These are phyloP conservation scores for Protosalanx chinensis DNA, from an alignment of 2,797 vertebrate species.

Conservation along the genomic window DNA sequence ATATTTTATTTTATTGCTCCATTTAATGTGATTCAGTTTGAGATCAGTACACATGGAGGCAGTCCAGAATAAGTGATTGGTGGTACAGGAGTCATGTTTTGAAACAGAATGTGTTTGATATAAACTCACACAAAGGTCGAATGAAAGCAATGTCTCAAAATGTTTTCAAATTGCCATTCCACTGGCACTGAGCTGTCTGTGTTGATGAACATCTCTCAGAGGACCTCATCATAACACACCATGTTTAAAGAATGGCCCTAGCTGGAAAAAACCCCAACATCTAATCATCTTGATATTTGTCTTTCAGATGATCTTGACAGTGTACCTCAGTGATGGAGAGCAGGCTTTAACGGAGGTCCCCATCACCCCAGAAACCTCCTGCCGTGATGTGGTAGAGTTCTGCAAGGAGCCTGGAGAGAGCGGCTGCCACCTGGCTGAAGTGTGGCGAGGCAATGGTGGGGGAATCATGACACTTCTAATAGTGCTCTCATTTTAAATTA, in stretches of 20 bases:
- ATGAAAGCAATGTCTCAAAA: too few species aligned
- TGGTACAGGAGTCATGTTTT: too few species aligned
- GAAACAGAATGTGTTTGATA: too few species aligned
- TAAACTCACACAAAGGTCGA: too few species aligned
- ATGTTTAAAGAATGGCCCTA: background rate
- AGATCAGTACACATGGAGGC: too few species aligned
- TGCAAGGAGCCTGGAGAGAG: constrained; percentile 97
- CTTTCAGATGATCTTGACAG: constrained; percentile 93
- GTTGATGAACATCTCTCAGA: background rate
- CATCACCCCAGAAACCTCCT: constrained; percentile 96
- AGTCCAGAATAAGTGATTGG: too few species aligned
- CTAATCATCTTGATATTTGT: background rate
- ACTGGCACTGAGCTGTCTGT: background rate
- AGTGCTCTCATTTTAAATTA: too few species aligned
- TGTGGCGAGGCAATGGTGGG: constrained; percentile 94
- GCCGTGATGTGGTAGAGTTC: constrained; percentile 96
- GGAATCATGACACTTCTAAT: background rate
- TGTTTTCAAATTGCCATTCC: too few species aligned
- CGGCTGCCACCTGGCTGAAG: constrained; percentile 94
- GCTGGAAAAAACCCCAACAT: background rate
- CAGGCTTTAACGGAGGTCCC: constrained; percentile 95
- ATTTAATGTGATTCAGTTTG: too few species aligned
- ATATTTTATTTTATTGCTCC: too few species aligned
- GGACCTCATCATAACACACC: background rate
- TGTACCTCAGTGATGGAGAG: constrained; percentile 97